phyloP scores from a whole-genome alignment of 2,113 vertebrate species.

The Pyxicephalus adspersus region DNA sequence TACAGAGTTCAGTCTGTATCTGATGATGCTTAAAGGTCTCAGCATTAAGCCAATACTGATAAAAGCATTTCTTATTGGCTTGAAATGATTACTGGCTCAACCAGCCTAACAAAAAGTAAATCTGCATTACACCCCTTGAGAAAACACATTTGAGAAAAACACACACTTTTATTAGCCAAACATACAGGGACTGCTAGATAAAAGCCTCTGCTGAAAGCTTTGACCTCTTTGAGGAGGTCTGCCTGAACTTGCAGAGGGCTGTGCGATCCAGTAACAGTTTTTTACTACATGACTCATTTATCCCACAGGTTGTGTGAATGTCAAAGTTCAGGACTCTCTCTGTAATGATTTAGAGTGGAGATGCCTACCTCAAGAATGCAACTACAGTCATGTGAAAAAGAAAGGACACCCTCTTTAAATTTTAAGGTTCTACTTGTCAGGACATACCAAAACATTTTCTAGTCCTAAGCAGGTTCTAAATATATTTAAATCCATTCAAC shows the following conservation, averaged over 20 bases:
- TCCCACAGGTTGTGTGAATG: constrained; percentile 58
- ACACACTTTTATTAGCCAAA: constrained; percentile 70
- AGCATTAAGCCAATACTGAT: constrained; percentile 70
- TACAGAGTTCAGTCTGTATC: constrained; percentile 67
- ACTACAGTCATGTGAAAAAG: too few relatives aligned
- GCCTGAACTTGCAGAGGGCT: constrained; percentile 59
- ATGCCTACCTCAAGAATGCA: too few relatives aligned
- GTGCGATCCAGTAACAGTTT: constrained; percentile 54
- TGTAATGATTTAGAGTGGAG: constrained; percentile 53
- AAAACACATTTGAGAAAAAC: constrained; percentile 73
- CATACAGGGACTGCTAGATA: constrained; percentile 62
- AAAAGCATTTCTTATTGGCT: constrained; percentile 76
- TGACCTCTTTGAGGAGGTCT: constrained; percentile 61
- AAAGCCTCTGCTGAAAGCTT: constrained; percentile 62
- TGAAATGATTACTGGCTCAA: constrained; percentile 74
- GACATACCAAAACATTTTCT: too few relatives aligned
- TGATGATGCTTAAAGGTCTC: constrained; percentile 63
- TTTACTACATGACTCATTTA: constrained; percentile 59
- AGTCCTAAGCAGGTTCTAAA: too few relatives aligned
- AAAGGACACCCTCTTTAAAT: too few relatives aligned
- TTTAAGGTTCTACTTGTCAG: too few relatives aligned
- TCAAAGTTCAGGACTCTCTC: constrained; percentile 59
- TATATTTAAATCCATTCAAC: too few relatives aligned
- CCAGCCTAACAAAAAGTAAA: constrained; percentile 68
- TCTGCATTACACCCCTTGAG: constrained; percentile 65